Evolutionary conservation across 2,888 invertebrate genomes (phyloP).

Genomic region (Ditula angustiorana): DNA sequence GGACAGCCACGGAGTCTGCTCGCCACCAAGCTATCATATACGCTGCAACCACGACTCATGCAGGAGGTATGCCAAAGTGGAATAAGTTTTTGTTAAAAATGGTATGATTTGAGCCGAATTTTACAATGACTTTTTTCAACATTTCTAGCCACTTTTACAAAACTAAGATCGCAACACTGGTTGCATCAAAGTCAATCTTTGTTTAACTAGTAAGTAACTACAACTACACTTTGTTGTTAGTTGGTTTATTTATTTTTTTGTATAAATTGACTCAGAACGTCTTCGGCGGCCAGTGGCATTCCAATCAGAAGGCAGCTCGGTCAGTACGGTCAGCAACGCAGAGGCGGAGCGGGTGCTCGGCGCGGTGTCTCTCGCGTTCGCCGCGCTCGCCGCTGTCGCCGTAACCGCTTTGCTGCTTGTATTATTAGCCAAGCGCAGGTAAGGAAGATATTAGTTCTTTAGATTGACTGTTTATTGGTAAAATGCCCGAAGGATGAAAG

Average conservation of each 20-base stretch:
- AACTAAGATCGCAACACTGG: no score
- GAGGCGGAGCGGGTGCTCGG: slow-evolving; percentile 76
- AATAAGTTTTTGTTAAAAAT: background rate
- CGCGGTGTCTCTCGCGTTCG: slow-evolving; percentile 77
- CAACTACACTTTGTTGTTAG: background rate
- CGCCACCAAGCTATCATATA: slow-evolving; percentile 88
- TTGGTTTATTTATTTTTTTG: no score
- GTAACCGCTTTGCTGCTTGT: slow-evolving; percentile 75
- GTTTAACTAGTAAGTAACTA: no score
- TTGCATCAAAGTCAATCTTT: no score
- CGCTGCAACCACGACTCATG: slow-evolving; percentile 90
- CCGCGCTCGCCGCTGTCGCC: slow-evolving; percentile 74
- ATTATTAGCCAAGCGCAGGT: slow-evolving; percentile 73
- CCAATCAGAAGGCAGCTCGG: slow-evolving; percentile 67
- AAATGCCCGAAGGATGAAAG: no score
- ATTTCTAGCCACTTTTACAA: no score
- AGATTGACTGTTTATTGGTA: no score
- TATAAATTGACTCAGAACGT: slow-evolving; percentile 67
- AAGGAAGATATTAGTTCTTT: no score
- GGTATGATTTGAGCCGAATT: background rate
- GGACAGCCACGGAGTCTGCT: slow-evolving; percentile 90
- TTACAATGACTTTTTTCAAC: no score
- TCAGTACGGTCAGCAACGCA: slow-evolving; percentile 53
- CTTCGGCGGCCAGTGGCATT: slow-evolving; percentile 76
- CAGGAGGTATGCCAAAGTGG: slow-evolving; percentile 85